Evolutionary conservation across 2,113 vertebrate genomes (phyloP).

Genomic region (Fregetta grallaria): DNA sequence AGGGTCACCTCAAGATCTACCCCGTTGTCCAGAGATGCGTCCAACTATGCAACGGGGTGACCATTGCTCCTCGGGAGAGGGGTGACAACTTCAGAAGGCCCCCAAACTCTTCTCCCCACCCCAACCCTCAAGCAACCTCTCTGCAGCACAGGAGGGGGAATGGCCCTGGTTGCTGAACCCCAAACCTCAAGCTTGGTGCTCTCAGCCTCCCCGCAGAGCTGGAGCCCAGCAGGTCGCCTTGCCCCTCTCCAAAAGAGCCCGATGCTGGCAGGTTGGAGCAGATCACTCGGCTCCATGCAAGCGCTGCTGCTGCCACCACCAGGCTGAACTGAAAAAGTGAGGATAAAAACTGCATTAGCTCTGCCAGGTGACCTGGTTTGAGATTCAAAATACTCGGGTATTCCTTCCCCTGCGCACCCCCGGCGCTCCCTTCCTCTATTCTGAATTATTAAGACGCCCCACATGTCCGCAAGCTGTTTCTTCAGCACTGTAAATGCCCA

Average conservation of each 20-base stretch:
- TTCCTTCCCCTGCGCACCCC: rapidly evolving
- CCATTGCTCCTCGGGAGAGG: neutral
- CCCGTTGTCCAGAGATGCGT: rapidly evolving
- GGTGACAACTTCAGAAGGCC: neutral
- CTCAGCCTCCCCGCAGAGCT: neutral
- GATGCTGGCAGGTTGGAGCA: neutral
- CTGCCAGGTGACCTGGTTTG: neutral
- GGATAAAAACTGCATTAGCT: neutral
- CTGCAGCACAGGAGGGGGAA: neutral
- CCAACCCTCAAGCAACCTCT: too few relatives aligned
- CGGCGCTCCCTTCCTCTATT: rapidly evolving
- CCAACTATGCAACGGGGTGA: rapidly evolving
- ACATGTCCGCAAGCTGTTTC: neutral
- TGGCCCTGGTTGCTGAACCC: rapidly evolving
- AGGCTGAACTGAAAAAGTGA: slow-evolving; percentile 50
- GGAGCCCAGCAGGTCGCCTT: neutral
- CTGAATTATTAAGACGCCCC: neutral
- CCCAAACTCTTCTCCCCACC: rapidly evolving
- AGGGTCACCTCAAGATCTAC: too few relatives aligned
- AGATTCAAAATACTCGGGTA: neutral
- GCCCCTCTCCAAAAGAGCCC: rapidly evolving
- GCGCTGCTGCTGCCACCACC: slow-evolving; percentile 79
- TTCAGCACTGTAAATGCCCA: neutral
- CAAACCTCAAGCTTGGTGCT: neutral
- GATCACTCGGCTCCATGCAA: slow-evolving; percentile 5